These are phyloP conservation scores for Okamejei kenojei DNA, from an alignment of 2,797 vertebrate species.

Conservation along the genomic window DNA sequence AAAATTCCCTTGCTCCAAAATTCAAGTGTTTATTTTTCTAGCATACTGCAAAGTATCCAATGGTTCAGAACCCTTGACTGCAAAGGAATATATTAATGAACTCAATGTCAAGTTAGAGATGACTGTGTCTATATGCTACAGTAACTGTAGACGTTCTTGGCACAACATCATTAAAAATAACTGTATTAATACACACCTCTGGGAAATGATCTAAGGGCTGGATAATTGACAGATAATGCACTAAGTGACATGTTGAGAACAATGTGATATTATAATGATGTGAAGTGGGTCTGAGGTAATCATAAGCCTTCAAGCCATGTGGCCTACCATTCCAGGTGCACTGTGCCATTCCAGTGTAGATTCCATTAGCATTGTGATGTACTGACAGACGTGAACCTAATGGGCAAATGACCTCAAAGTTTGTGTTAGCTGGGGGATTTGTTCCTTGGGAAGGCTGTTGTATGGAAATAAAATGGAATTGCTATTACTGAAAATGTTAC, in stretches of 20 bases:
- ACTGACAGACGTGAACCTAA: neutral
- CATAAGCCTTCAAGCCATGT: slow-evolving; percentile 20
- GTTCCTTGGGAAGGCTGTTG: neutral
- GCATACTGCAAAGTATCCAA: neutral
- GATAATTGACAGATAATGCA: slow-evolving; percentile 15
- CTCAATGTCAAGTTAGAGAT: neutral
- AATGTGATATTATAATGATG: neutral
- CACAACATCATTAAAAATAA: neutral
- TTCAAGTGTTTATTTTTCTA: neutral
- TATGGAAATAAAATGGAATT: no score
- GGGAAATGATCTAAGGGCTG: neutral
- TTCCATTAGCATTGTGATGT: neutral
- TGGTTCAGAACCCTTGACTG: neutral
- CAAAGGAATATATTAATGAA: neutral
- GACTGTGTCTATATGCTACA: neutral
- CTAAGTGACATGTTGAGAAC: neutral
- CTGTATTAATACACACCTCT: neutral
- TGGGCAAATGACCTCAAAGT: neutral
- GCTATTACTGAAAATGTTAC: neutral
- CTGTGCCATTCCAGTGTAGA: neutral
- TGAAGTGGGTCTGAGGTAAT: neutral
- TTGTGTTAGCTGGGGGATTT: neutral
- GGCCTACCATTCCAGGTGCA: neutral
- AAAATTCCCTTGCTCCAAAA: neutral
- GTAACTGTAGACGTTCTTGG: slow-evolving; percentile 2